phyloP scores from a whole-genome alignment of 2,797 vertebrate genomes.

The Pangasius djambal region DNA sequence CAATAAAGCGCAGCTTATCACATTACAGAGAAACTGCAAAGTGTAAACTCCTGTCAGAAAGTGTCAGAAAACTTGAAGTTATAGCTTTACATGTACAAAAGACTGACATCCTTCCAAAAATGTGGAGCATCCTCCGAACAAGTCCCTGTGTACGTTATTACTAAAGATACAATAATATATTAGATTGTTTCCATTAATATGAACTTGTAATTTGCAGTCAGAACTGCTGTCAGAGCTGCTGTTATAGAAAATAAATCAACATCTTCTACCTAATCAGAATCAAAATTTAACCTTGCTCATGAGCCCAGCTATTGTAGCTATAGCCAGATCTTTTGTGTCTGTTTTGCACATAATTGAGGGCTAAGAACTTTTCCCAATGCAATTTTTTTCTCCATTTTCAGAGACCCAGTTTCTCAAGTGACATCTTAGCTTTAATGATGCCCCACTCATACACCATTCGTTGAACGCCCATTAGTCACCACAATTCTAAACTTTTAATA shows the following conservation, averaged over 20 bases:
- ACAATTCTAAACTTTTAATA: slow-evolving; percentile 28
- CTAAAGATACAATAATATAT: background rate
- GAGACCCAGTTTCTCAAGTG: slow-evolving; percentile 5
- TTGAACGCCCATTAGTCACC: slow-evolving; percentile 20
- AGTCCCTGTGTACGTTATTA: background rate
- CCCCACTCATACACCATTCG: background rate
- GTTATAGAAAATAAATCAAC: background rate
- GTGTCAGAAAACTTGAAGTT: background rate
- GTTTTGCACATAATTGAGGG: background rate
- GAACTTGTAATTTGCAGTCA: background rate
- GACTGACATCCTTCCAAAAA: background rate
- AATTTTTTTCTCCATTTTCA: slow-evolving; percentile 1
- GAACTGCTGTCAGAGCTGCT: background rate
- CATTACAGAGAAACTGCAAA: background rate
- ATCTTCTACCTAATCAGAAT: background rate
- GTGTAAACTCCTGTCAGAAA: background rate
- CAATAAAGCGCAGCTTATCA: background rate
- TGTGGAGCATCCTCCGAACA: background rate
- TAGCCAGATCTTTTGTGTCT: background rate
- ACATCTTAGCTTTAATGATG: slow-evolving; percentile 33
- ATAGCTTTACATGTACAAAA: background rate
- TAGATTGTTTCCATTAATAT: background rate
- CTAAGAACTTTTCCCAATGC: background rate
- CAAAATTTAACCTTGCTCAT: background rate
- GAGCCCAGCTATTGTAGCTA: background rate